A percentile compares a stretch with the other conserved stretches of the same genome.
These are phyloP conservation scores for Platalea minor DNA, from an alignment of 2,797 vertebrate genomes.

Conservation along the genomic window DNA sequence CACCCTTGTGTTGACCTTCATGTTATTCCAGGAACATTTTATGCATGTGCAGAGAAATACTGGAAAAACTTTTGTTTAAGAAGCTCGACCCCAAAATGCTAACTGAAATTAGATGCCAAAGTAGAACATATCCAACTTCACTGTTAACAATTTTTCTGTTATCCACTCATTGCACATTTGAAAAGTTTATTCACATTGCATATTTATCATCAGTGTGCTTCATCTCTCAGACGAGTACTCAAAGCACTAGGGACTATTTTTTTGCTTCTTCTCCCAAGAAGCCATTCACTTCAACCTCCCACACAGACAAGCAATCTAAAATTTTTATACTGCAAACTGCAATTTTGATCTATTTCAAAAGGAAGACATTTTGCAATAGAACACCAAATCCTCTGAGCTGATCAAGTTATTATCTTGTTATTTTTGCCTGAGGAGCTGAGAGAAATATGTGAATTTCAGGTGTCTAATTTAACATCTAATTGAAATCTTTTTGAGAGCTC, in stretches of 20 bases:
- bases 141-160: background rate
- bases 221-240: background rate
- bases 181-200: conserved; percentile 1
- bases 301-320: background rate
- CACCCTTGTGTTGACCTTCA: background rate
- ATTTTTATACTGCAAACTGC: conserved; percentile 31
- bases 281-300: background rate
- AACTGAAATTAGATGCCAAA: background rate
- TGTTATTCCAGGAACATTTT: background rate
- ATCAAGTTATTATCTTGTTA: conserved; percentile 74
- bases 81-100: background rate
- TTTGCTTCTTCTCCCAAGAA: conserved; percentile 18
- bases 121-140: background rate
- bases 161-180: background rate
- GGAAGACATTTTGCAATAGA: conserved; percentile 38
- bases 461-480: conserved; percentile 76
- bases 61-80: background rate
- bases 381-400: conserved; percentile 47
- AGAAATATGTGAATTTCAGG: conserved; percentile 72
- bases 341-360: conserved; percentile 66
- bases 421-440: conserved; percentile 73
- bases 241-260: background rate
- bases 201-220: background rate
- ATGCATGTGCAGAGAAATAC: background rate
- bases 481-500: conserved; percentile 68